phyloP scores from a whole-genome alignment of 2,888 invertebrate species.

The Xylophagus ater region DNA sequence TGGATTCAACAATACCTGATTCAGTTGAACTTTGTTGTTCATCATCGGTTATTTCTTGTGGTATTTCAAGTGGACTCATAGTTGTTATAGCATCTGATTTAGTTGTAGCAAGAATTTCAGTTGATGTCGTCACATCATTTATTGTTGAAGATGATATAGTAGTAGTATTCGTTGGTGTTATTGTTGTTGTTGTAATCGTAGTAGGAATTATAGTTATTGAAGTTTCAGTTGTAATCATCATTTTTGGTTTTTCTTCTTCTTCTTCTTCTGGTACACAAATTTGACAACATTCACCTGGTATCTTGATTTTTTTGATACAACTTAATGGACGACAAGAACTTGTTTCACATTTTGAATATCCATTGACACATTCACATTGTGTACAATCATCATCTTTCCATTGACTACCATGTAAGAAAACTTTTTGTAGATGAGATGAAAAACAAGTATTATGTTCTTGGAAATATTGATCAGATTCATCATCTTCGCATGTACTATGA shows the following conservation, averaged over 20 bases:
- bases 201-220: constrained; percentile 8
- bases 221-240: constrained; percentile 6
- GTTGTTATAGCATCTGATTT: constrained; percentile 10
- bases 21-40: background rate
- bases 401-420: constrained; percentile 16
- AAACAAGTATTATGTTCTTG: constrained; percentile 13
- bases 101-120: constrained; percentile 15
- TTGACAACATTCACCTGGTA: constrained; percentile 16
- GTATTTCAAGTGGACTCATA: background rate
- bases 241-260: constrained; percentile 11
- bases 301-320: constrained; percentile 15
- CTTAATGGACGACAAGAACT: constrained; percentile 16
- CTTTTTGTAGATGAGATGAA: background rate
- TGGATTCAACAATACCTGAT: background rate
- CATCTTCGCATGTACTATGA: constrained; percentile 32
- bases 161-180: constrained; percentile 9
- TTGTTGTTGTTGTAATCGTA: constrained; percentile 8
- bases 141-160: constrained; percentile 8
- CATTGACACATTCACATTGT: constrained; percentile 17
- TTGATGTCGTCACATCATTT: constrained; percentile 13
- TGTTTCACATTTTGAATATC: constrained; percentile 16
- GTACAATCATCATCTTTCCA: constrained; percentile 22
- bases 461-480: no score
- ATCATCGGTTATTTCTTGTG: background rate
- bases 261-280: constrained; percentile 16